Evolutionary conservation across 2,888 invertebrate species (phyloP).

Genomic region (Tinea semifulvella): DNA sequence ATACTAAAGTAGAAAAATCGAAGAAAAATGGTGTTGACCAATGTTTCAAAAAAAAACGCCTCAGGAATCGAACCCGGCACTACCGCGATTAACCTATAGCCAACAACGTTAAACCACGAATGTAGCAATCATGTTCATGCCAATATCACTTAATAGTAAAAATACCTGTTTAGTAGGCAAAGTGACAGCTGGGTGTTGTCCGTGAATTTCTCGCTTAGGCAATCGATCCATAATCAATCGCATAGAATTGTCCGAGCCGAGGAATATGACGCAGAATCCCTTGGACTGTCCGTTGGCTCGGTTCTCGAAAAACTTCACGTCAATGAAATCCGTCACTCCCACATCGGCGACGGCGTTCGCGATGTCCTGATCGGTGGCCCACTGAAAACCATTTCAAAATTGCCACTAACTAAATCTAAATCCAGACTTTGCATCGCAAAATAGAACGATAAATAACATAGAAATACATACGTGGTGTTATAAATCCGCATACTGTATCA

Average conservation of each 20-base stretch:
- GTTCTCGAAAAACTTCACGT: conserved; percentile 99
- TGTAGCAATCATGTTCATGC: no score
- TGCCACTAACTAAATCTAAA: conserved; percentile 7
- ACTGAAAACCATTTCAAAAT: conserved; percentile 69
- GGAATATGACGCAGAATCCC: conserved; percentile 95
- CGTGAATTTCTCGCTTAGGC: conserved; percentile 95
- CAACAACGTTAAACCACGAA: no score
- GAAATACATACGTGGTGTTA: conserved; percentile 20
- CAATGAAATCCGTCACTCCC: conserved; percentile 93
- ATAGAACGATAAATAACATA: neutral
- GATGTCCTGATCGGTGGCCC: conserved; percentile 98
- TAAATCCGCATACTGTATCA: neutral
- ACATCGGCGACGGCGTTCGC: conserved; percentile 87
- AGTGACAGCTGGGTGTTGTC: conserved; percentile 93
- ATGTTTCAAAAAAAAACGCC: no score
- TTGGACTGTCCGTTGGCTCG: conserved; percentile 98
- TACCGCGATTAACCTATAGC: no score
- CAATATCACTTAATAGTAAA: no score
- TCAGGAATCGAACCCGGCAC: no score
- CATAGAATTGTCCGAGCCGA: conserved; percentile 92
- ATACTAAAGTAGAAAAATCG: no score
- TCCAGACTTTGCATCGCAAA: neutral
- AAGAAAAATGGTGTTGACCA: no score
- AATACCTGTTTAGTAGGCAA: conserved; percentile 91
- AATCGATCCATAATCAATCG: conserved; percentile 91